phyloP scores from a whole-genome alignment of 2,888 invertebrate genomes.

The Dicranocentrus wangi region DNA sequence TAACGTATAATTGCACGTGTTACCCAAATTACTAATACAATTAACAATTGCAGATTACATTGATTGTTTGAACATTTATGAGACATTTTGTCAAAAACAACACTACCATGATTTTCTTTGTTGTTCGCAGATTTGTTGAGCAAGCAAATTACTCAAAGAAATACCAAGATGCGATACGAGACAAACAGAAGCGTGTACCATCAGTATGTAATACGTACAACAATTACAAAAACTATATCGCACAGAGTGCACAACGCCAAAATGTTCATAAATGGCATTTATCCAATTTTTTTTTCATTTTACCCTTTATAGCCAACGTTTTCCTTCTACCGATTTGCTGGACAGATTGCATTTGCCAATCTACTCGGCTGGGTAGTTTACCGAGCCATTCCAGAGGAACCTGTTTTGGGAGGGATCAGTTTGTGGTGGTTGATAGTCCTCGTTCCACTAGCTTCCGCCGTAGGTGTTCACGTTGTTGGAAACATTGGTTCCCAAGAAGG shows the following conservation, averaged over 20 bases:
- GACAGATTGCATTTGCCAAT: conserved; percentile 85
- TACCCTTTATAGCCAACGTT: conserved; percentile 84
- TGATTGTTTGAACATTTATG: background rate
- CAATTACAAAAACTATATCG: background rate
- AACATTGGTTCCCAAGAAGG: conserved; percentile 91
- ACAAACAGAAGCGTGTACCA: conserved; percentile 79
- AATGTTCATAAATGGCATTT: background rate
- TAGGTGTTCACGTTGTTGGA: conserved; percentile 92
- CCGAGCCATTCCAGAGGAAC: conserved; percentile 85
- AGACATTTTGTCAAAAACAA: background rate
- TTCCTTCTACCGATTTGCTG: conserved; percentile 85
- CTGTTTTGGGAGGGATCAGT: conserved; percentile 81
- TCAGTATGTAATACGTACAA: conserved; percentile 80
- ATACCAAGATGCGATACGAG: conserved; percentile 80
- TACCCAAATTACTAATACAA: background rate
- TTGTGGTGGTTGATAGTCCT: conserved; percentile 83
- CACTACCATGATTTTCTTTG: conserved; percentile 73
- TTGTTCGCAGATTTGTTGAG: conserved; percentile 74
- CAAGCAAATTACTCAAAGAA: conserved; percentile 77
- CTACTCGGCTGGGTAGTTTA: conserved; percentile 85
- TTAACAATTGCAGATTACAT: background rate
- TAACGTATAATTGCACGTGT: too few relatives aligned
- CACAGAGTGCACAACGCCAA: too few relatives aligned
- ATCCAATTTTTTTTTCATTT: conserved; percentile 55
- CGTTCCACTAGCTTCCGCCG: conserved; percentile 82